Percentiles rank a stretch among this genome's conserved stretches.
These are phyloP conservation scores for Peromyscus polionotus DNA, from an alignment of 2,113 vertebrate species.

Conservation along the genomic window DNA sequence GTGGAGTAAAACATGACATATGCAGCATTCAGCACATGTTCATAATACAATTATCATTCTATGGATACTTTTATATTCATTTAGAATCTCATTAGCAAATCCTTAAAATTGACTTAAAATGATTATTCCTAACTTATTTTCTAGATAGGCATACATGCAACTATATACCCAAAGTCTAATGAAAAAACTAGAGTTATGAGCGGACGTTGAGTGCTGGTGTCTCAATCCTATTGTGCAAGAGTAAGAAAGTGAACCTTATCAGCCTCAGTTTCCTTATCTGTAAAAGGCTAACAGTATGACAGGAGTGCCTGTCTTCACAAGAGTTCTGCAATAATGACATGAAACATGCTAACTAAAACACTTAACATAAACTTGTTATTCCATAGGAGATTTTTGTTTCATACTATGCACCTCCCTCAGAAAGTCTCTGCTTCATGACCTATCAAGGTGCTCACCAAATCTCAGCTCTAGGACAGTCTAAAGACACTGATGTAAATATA, in stretches of 20 bases:
- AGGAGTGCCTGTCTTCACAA: not conserved
- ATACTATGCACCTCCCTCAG: not conserved
- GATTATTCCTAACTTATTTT: slow-evolving; percentile 1
- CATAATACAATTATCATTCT: not conserved
- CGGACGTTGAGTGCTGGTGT: fast-evolving
- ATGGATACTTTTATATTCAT: not conserved
- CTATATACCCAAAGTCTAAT: not conserved
- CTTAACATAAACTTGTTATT: not conserved
- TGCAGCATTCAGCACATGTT: not conserved
- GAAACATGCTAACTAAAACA: not conserved
- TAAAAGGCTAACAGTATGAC: not conserved
- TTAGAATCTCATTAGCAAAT: slow-evolving; percentile 32
- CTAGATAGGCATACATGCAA: not conserved
- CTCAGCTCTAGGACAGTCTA: not conserved
- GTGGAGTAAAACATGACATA: not conserved
- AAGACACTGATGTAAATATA: not conserved
- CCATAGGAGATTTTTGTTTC: not conserved
- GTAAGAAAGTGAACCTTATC: not conserved
- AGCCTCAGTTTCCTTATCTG: not conserved
- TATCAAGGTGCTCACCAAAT: not conserved
- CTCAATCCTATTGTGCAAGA: not conserved
- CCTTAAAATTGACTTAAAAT: slow-evolving; percentile 15
- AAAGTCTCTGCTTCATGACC: not conserved
- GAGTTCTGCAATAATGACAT: not conserved
- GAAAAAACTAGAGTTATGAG: not conserved